Conservation (phyloP, 2,888 invertebrate genomes). For the Pristionchus maxplancki region DNA sequence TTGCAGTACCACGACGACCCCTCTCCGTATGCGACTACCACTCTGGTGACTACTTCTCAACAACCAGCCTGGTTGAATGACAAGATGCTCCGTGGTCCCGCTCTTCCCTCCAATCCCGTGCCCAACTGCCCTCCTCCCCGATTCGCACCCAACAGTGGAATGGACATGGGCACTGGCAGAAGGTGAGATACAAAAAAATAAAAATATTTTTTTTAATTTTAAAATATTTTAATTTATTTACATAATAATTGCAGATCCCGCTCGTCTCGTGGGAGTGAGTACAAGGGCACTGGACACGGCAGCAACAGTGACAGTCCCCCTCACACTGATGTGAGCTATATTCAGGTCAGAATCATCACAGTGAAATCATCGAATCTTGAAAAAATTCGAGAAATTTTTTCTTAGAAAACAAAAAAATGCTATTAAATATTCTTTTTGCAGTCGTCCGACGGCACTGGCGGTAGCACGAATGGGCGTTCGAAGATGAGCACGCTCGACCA, state of each 20-base stretch:
- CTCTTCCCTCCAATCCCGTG: conserved; percentile 66
- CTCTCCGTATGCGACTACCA: conserved; percentile 77
- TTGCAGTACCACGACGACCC: conserved; percentile 73
- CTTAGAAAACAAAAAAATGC: background rate
- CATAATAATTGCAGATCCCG: background rate
- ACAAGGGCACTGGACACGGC: conserved; percentile 45
- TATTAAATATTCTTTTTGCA: conserved; percentile 54
- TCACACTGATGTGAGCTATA: conserved; percentile 74
- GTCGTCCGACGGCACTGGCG: conserved; percentile 71
- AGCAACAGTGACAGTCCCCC: conserved; percentile 68
- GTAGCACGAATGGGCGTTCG: conserved; percentile 62
- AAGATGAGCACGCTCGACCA: conserved; percentile 55
- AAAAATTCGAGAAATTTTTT: background rate
- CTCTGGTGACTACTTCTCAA: conserved; percentile 72
- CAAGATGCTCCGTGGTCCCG: conserved; percentile 65
- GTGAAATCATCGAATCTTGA: no score
- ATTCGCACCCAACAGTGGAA: conserved; percentile 8
- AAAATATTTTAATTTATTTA: background rate
- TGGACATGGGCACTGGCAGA: background rate
- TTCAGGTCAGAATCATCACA: conserved; percentile 59
- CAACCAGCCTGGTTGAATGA: conserved; percentile 68
- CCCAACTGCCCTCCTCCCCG: conserved; percentile 67
- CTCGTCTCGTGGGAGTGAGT: conserved; percentile 43
- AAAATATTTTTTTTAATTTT: background rate
- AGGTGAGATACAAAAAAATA: background rate